Percentiles rank a stretch among this genome's conserved stretches.
phyloP scores from a whole-genome alignment of 1,140 invertebrate species.

The Leptinotarsa lineolata region DNA sequence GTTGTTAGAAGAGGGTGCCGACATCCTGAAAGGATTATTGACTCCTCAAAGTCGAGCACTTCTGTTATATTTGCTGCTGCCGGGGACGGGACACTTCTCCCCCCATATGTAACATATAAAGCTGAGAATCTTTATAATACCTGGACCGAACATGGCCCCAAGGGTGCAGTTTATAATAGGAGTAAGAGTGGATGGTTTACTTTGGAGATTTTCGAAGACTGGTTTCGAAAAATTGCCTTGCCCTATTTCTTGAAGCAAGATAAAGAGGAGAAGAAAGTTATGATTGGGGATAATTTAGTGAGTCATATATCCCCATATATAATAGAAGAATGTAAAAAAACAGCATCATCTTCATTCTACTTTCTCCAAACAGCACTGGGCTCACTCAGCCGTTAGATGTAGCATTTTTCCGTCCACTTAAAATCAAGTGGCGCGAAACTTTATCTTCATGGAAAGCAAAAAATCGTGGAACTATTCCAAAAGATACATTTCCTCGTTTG shows the following conservation, averaged over 20 bases:
- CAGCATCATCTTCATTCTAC: slow-evolving; percentile 46
- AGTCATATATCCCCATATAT: slow-evolving; percentile 51
- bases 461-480: slow-evolving; percentile 33
- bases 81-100: slow-evolving; percentile 39
- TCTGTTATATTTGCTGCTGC: slow-evolving; percentile 49
- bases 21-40: slow-evolving; percentile 50
- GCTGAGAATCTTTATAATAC: slow-evolving; percentile 43
- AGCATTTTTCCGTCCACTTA: slow-evolving; percentile 52
- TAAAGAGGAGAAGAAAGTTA: slow-evolving; percentile 45
- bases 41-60: slow-evolving; percentile 44
- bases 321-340: slow-evolving; percentile 30
- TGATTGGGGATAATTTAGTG: slow-evolving; percentile 55
- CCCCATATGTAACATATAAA: slow-evolving; percentile 48
- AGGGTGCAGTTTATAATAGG: slow-evolving; percentile 40
- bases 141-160: slow-evolving; percentile 43
- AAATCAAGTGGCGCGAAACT: slow-evolving; percentile 52
- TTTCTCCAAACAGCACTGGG: slow-evolving; percentile 56
- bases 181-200: slow-evolving; percentile 48
- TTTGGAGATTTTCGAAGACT: slow-evolving; percentile 48
- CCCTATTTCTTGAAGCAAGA: slow-evolving; percentile 36
- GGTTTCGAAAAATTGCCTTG: slow-evolving; percentile 42
- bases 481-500: slow-evolving; percentile 43
- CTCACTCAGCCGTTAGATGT: slow-evolving; percentile 56
- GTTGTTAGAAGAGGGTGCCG: slow-evolving; percentile 47
- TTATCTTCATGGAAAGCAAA: slow-evolving; percentile 44